Base-by-base conservation (phyloP, 2,797 vertebrate species). In the Dromococcyx pavoninus region DNA sequence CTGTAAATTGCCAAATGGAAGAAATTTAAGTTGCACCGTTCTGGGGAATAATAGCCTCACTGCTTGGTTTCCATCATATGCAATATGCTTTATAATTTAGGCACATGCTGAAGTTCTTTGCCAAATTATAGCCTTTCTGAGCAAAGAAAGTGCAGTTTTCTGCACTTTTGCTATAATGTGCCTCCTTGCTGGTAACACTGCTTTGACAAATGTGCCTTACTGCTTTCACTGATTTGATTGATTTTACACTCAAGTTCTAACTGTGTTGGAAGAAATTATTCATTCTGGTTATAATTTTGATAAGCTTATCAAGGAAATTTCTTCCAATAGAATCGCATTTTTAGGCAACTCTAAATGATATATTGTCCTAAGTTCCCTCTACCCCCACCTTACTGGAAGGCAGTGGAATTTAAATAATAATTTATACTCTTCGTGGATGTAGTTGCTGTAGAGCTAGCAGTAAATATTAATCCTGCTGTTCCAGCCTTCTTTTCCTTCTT, bases 71-170 rank as follows among this genome's bases (percentile, higher is more conserved):
- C 76, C 91, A 94, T 91, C 58, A 32, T 41, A 39, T 56, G 37
- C 66, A 94, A 89, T 92, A 69, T 65, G 76, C 71, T 85, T 95
- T 62, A 64, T 84, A 94, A 89, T 91, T 85, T 83, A 62, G 76
- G 87, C 43, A 75, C 75, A 75, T 15, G 44, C 39, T 95, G 92
- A 78, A 86, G 54, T 91, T 87, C 78, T 86, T 83, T 93, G 79
- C 91, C 91, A 92, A 94, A 95, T 93, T 81, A 94, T 23, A 83
- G 76, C 66, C 93, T 95, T 93, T 86, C 72, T 88, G 87, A 91
- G 79, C 30, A 75, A 30, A 86, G 60, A 91, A 91, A 83, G 46
- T 86, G 43, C 79, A 84, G 73, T 92, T 95, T 95, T 77, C 66
- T 76, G 15, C 76, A 91, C 41, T 96, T 93, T n/a, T 92, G 27